Evolutionary conservation across 2,888 invertebrate genomes (phyloP), one percentile per base, ranked within the genome.

Genomic region (Syrista parreyssii): DNA sequence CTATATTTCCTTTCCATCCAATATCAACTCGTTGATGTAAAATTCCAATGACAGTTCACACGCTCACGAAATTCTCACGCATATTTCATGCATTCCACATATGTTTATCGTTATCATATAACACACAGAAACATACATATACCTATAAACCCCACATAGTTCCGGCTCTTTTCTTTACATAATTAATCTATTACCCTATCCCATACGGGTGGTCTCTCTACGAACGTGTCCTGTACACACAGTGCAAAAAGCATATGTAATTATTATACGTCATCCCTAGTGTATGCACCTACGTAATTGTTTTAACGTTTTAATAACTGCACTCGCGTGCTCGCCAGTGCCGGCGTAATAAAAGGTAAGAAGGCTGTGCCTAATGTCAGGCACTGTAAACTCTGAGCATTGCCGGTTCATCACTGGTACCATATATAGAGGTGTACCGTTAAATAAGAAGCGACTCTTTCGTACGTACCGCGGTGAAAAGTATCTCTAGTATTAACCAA

Each of bases 221-320:
- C 23, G 23, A 55, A 55, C 6, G 55, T 55, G 23, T 23, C 55
- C 55, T 9, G 55, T 55, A 55, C 23, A 55, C 23, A 68, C 55
- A 69, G 40, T 40, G 80, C 80, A 85, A 87, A 84, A 86, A 86
- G 82, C 69, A 35, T 79, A 77, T 83, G 84, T 85, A 88, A 88
- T 88, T 88, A 88, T 85, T 84, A 77, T 79, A 80, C 82, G 81
- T 84, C 79, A 79, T 71, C 71, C 71, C 31, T 12, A 31, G 33
- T 71, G 12, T 33, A 71, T 3, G 9, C 12, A 12, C 31, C 31
- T 32, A 75, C 85, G 82, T 89, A 89, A 89, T 89, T 89, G 89
- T 89, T 88, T 88, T 86, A 88, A 88, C 87, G 87, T 89, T 89
- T 89, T 89, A 89, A 89, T 89, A 89, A 89, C 87, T 84, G 83